A percentile compares a stretch with the other conserved stretches of the same genome.
Conservation (phyloP, 2,113 vertebrate species). For the Rhinopomastus cyanomelas region DNA sequence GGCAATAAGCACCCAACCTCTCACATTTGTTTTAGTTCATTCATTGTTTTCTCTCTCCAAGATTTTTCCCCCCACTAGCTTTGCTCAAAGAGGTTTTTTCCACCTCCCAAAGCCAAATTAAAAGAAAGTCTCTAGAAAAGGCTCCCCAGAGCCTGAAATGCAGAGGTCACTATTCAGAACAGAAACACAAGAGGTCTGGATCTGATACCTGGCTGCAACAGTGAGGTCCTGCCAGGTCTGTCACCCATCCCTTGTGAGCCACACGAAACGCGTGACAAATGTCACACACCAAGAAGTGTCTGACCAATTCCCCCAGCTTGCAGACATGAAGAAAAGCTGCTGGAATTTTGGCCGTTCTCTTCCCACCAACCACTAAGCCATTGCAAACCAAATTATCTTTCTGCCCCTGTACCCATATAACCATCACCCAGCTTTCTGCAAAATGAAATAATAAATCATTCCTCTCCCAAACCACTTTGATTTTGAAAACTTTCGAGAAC, state of each 20-base stretch:
- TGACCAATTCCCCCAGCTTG: neutral
- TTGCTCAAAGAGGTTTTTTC: neutral
- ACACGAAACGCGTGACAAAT: neutral
- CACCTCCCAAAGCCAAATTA: neutral
- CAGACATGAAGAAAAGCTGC: neutral
- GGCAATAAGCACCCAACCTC: constrained; percentile 21
- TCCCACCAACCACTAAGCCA: neutral
- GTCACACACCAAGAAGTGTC: neutral
- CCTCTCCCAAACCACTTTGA: neutral
- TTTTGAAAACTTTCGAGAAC: neutral
- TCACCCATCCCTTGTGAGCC: neutral
- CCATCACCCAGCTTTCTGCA: neutral
- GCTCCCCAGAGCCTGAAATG: neutral
- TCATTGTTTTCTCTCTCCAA: neutral
- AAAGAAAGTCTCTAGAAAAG: neutral
- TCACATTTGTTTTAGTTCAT: neutral
- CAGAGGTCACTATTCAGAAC: neutral
- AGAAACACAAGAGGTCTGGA: neutral
- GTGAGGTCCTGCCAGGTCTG: accelerated
- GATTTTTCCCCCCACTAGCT: neutral
- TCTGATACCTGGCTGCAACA: accelerated
- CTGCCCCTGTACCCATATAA: neutral
- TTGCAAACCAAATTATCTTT: neutral
- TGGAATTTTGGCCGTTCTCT: neutral
- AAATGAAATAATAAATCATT: neutral